Evolutionary conservation across 2,797 vertebrate species (phyloP).

Genomic region (Coilia nasus): DNA sequence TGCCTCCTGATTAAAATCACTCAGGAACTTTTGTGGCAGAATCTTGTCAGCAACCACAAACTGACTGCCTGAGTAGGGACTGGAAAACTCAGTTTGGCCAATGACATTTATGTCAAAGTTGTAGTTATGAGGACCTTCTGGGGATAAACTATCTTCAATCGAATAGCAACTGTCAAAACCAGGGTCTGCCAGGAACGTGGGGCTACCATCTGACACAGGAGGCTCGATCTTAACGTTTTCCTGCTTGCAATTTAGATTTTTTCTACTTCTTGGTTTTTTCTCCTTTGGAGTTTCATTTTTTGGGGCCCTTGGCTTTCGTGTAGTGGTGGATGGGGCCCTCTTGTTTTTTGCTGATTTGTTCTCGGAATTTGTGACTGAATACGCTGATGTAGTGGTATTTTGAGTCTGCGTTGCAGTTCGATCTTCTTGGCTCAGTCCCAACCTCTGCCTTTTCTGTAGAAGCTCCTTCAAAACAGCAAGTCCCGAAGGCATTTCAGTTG

Average conservation of each 20-base stretch:
- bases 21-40: slow-evolving; percentile 93
- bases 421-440: slow-evolving; percentile 65
- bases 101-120: slow-evolving; percentile 95
- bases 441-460: slow-evolving; percentile 87
- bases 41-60: slow-evolving; percentile 95
- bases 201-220: slow-evolving; percentile 78
- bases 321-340: slow-evolving; percentile 69
- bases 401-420: slow-evolving; percentile 39
- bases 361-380: slow-evolving; percentile 61
- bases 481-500: slow-evolving; percentile 83
- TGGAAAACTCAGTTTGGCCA: slow-evolving; percentile 90
- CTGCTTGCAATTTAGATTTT: slow-evolving; percentile 71
- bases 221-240: slow-evolving; percentile 70
- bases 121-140: slow-evolving; percentile 90
- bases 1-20: slow-evolving; percentile 89
- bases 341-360: slow-evolving; percentile 74
- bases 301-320: slow-evolving; percentile 80
- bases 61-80: slow-evolving; percentile 91
- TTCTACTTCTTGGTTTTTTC: slow-evolving; percentile 76
- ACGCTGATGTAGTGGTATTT: slow-evolving; percentile 43
- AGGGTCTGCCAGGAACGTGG: slow-evolving; percentile 84
- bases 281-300: slow-evolving; percentile 77
- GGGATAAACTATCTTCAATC: slow-evolving; percentile 94
- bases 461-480: slow-evolving; percentile 92
- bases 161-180: slow-evolving; percentile 92